Percentiles rank a stretch among this genome's conserved stretches.
Conservation (phyloP, 1,140 invertebrate genomes). For the Lepidurus apus region DNA sequence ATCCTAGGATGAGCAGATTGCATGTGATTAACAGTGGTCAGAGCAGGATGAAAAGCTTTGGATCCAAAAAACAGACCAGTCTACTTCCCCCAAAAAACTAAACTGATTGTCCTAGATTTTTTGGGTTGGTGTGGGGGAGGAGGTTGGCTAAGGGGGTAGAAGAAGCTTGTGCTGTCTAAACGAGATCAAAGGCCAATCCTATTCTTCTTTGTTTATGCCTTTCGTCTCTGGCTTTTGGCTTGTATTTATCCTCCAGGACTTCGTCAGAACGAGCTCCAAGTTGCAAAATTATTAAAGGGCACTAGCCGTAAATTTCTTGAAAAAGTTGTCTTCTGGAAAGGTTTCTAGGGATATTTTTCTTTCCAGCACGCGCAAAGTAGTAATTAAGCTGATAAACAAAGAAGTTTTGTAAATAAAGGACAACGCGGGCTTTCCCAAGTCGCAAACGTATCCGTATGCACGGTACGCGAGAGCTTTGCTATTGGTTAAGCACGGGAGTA, state of each 20-base stretch:
- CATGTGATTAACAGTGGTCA: neutral
- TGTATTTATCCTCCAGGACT: neutral
- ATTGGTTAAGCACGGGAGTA: too few species aligned
- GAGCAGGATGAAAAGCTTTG: neutral
- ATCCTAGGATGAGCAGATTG: constrained; percentile 7
- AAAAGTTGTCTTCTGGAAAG: too few species aligned
- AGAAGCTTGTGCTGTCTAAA: neutral
- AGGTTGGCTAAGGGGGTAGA: neutral
- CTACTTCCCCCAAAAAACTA: neutral
- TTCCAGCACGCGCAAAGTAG: too few species aligned
- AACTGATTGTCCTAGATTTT: neutral
- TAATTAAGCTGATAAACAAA: too few species aligned
- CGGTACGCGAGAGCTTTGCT: too few species aligned
- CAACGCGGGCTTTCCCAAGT: too few species aligned
- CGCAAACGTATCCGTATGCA: too few species aligned
- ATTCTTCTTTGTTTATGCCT: neutral
- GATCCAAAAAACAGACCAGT: neutral
- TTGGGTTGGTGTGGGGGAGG: neutral
- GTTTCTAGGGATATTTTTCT: too few species aligned
- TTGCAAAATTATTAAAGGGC: neutral
- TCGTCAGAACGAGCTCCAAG: neutral
- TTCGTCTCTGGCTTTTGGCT: neutral
- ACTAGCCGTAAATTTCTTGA: neutral
- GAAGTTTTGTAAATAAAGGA: too few species aligned
- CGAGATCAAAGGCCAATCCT: constrained; percentile 18